These are phyloP conservation scores for Nanger granti DNA, from an alignment of 2,113 vertebrate species.

Conservation along the genomic window DNA sequence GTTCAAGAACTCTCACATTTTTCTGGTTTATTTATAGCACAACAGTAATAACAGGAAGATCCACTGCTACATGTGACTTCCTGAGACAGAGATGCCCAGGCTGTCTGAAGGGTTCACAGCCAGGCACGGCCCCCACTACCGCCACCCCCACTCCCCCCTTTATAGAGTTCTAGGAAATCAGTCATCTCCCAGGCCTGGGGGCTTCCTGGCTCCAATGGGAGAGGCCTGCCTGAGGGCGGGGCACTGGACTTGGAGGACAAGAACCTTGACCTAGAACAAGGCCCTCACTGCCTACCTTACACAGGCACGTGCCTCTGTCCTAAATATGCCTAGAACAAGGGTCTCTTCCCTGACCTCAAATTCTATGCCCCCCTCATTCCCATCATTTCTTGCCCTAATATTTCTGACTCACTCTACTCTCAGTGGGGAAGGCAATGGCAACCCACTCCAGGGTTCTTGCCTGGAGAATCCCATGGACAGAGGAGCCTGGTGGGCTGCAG, in stretches of 20 bases:
- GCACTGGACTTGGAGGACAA: background rate
- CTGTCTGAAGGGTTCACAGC: background rate
- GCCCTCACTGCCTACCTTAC: background rate
- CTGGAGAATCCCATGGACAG: no score
- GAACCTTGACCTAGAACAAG: background rate
- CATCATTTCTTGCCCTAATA: background rate
- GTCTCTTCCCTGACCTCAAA: background rate
- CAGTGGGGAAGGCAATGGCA: background rate
- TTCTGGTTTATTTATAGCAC: slow-evolving; percentile 44
- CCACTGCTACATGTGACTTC: slow-evolving; percentile 10
- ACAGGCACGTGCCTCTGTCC: background rate
- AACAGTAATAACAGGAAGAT: slow-evolving; percentile 55
- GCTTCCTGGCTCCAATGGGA: background rate
- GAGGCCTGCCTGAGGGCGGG: no score
- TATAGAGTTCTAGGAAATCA: background rate
- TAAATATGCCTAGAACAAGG: background rate
- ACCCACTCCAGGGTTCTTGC: no score
- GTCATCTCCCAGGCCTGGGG: background rate
- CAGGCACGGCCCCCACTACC: accelerated
- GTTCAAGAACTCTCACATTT: slow-evolving; percentile 22
- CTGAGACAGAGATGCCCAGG: background rate
- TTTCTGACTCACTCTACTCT: background rate
- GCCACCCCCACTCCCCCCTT: accelerated
- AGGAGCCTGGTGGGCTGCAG: no score
- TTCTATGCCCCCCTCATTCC: accelerated